Conservation (phyloP, 2,888 invertebrate species). For the Diarsia mendica region DNA sequence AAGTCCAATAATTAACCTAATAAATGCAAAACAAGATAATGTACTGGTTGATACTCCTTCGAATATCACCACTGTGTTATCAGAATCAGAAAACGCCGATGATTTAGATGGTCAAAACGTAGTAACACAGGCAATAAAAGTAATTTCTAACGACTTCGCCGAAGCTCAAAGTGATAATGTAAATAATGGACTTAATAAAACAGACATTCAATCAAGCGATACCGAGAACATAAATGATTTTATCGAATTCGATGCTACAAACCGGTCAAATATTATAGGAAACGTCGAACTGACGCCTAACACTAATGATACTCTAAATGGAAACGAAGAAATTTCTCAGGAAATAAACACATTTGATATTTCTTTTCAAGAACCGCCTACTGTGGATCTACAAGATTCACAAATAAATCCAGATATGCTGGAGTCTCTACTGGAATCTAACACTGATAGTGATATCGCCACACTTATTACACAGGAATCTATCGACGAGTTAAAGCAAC, state of each 20-base stretch:
- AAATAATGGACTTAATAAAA: background rate
- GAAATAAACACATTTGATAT: slow-evolving; percentile 42
- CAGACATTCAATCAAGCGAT: slow-evolving; percentile 28
- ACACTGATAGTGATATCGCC: slow-evolving; percentile 45
- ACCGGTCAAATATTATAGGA: background rate
- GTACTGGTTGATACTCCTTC: background rate
- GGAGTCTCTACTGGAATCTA: slow-evolving; percentile 24
- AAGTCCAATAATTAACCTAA: slow-evolving; percentile 1
- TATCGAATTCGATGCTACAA: slow-evolving; percentile 2
- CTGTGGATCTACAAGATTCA: slow-evolving; percentile 47
- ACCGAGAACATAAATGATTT: slow-evolving; percentile 7
- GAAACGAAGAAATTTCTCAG: slow-evolving; percentile 22
- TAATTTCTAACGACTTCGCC: slow-evolving; percentile 2
- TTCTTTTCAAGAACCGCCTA: slow-evolving; percentile 31
- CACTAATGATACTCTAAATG: slow-evolving; percentile 11
- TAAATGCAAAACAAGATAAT: background rate
- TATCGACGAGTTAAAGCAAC: slow-evolving; percentile 12
- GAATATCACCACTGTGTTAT: background rate
- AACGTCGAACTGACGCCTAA: background rate
- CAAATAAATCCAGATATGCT: slow-evolving; percentile 31
- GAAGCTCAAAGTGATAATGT: slow-evolving; percentile 7
- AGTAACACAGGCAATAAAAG: background rate
- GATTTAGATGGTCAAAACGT: slow-evolving; percentile 7
- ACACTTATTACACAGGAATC: slow-evolving; percentile 53
- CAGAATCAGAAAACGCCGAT: background rate